Evolutionary conservation across 2,797 vertebrate species (phyloP).

Genomic region (Spinibarbus caldwelli): DNA sequence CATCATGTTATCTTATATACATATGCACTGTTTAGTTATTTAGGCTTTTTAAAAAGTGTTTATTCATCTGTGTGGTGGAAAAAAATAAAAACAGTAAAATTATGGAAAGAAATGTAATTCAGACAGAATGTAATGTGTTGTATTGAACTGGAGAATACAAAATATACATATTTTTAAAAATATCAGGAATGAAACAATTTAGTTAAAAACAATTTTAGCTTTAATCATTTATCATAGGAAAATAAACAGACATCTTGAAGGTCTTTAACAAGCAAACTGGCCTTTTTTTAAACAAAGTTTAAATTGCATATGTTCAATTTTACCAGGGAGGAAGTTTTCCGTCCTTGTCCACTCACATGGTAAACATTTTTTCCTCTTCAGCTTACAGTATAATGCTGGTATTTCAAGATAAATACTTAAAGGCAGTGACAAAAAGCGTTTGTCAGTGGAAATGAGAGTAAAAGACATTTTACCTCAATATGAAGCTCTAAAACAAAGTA

Average conservation of each 20-base stretch:
- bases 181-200: slow-evolving; percentile 1
- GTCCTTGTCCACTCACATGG: slow-evolving; percentile 25
- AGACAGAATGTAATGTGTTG: neutral
- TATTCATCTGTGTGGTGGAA: neutral
- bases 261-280: slow-evolving; percentile 56
- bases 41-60: neutral
- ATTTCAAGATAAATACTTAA: slow-evolving; percentile 56
- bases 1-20: neutral
- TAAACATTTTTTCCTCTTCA: slow-evolving; percentile 27
- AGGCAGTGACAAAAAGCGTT: slow-evolving; percentile 49
- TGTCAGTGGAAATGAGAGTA: slow-evolving; percentile 25
- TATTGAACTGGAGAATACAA: neutral
- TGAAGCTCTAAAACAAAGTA: slow-evolving; percentile 41
- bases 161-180: neutral
- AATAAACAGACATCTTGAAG: slow-evolving; percentile 59
- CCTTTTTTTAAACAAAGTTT: slow-evolving; percentile 51
- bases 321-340: slow-evolving; percentile 34
- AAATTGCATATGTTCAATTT: slow-evolving; percentile 62
- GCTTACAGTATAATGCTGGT: slow-evolving; percentile 37
- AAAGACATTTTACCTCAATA: slow-evolving; percentile 32
- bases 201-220: slow-evolving; percentile 56
- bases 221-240: slow-evolving; percentile 61
- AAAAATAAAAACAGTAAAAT: neutral
- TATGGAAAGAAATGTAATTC: neutral
- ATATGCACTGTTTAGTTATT: neutral